Evolutionary conservation across 64 coral and sea anemone genomes (phyloP), one percentile per base, ranked within the genome.

Genomic region (Dendrophyllia cribrosa): DNA sequence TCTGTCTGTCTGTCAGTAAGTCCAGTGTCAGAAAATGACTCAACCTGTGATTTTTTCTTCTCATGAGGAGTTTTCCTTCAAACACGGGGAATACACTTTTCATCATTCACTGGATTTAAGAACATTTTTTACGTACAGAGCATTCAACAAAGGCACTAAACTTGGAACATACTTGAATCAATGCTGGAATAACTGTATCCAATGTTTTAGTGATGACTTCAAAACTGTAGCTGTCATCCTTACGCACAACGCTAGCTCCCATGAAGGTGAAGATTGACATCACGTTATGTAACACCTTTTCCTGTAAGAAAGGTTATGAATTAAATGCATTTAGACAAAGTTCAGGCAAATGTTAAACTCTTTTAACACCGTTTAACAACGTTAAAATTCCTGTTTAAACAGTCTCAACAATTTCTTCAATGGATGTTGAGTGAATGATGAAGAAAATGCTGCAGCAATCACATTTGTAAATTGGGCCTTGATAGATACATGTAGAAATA

Each of bases 231-330:
- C 91, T 96, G 56, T 99, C 97, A 88, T 99, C 97, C 51, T 99
- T 94, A 13, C 97, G 84, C 15, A 99, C 59, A 6, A 94, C 77
- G 61, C 78, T 99, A 9, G 91, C 94, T 63, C 97, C 97, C 97
- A 99, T 99, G 56, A 99, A 99, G 1, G 97, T 99, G 74, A 99
- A 99, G 24, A 99, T 96, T 5, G 97, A 96, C 97, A 99, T 99
- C 34, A 99, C 88, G 66, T 99, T 99, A 79, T 99, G 97, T 17
- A 99, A 76, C 3, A 99, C 97, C 44, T 99, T 99, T 79, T 99
- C 97, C 97, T 99, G 72, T 66, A 87, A 80, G 66, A 78, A 77
- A 44, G 46, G 58, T 25, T 22, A 72, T 8, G 16, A 4, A 6
- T 17, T 55, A 55, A 55, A 55, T 55, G 52, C 52, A 55, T 55